These are phyloP conservation scores for Dicaeum eximium DNA, from an alignment of 2,113 vertebrate genomes.

Conservation along the genomic window DNA sequence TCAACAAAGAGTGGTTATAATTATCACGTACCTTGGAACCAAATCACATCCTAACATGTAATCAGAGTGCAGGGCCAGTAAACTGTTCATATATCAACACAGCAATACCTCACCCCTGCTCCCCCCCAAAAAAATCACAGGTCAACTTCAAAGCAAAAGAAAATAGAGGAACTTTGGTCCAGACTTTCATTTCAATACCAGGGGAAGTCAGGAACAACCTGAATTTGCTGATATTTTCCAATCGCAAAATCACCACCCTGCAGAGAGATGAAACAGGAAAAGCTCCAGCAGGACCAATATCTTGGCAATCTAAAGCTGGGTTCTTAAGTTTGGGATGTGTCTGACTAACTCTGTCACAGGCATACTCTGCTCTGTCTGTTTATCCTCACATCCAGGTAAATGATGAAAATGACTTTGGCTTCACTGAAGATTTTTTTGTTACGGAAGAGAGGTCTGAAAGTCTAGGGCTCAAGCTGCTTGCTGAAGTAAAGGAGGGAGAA, in stretches of 20 bases:
- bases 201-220: background rate
- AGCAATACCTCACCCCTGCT: background rate
- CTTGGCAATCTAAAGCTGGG: background rate
- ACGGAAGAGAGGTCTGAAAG: background rate
- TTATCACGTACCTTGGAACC: background rate
- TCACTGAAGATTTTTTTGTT: background rate
- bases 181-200: background rate
- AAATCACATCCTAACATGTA: fast-evolving
- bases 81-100: background rate
- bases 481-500: conserved; percentile 28
- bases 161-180: background rate
- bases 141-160: background rate
- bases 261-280: background rate
- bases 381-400: background rate
- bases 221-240: background rate
- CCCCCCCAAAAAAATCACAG: background rate
- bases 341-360: background rate
- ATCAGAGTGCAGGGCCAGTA: background rate
- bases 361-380: background rate
- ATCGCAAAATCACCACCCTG: fast-evolving
- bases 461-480: background rate
- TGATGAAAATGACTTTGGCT: background rate
- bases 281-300: background rate
- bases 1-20: background rate
- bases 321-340: background rate